Evolutionary conservation across 1,140 invertebrate species (phyloP).

Genomic region (Drosophila biarmipes): DNA sequence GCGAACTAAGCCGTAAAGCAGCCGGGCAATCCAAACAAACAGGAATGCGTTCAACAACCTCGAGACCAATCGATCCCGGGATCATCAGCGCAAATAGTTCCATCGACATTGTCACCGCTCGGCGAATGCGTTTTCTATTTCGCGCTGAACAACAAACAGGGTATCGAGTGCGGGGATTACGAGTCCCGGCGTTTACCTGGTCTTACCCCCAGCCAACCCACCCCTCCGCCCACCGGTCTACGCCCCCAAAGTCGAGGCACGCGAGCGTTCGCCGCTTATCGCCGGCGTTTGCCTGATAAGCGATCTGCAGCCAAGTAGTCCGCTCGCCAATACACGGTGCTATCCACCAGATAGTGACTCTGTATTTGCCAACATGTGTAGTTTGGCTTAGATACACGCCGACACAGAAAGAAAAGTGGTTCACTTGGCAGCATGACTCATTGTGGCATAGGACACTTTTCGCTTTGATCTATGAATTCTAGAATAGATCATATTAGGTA

Average conservation of each 20-base stretch:
- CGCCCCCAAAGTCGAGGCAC: constrained; percentile 44
- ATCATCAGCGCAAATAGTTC: constrained; percentile 33
- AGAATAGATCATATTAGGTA: too few relatives aligned
- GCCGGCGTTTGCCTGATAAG: constrained; percentile 58
- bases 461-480: too few relatives aligned
- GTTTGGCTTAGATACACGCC: not conserved
- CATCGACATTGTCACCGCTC: constrained; percentile 12
- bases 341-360: not conserved
- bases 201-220: not conserved
- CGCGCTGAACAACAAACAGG: constrained; percentile 55
- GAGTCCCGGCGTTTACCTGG: constrained; percentile 10
- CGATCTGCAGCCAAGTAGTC: constrained; percentile 31
- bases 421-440: too few relatives aligned
- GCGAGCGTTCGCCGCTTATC: constrained; percentile 70
- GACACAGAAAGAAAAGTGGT: not conserved
- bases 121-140: constrained; percentile 46
- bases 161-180: constrained; percentile 42
- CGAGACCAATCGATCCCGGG: constrained; percentile 20
- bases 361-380: constrained; percentile 36
- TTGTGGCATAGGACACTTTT: too few relatives aligned
- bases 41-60: constrained; percentile 64
- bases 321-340: constrained; percentile 22
- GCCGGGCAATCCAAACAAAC: constrained; percentile 51
- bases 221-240: constrained; percentile 9
- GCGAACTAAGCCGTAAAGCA: constrained; percentile 38